A percentile compares a stretch with the other conserved stretches of the same genome.
phyloP scores from a whole-genome alignment of 2,113 vertebrate genomes.

The Apteryx owenii region DNA sequence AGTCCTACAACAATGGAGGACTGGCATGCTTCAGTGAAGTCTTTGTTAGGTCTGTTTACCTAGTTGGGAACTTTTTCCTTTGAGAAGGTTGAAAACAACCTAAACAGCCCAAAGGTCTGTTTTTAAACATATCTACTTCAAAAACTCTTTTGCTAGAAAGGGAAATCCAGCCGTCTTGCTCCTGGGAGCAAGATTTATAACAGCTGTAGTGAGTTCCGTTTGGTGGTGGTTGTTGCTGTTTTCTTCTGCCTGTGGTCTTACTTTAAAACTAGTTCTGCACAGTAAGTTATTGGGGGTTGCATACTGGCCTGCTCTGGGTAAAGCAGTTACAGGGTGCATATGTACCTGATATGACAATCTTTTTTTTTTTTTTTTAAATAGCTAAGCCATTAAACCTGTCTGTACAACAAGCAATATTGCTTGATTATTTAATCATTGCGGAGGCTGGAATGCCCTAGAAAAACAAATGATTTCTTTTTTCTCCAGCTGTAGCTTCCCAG shows the following conservation, averaged over 20 bases:
- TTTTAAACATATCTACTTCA: background rate
- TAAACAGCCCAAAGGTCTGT: slow-evolving; percentile 3
- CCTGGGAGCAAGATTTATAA: background rate
- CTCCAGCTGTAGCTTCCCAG: background rate
- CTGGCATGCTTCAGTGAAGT: background rate
- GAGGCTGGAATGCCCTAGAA: background rate
- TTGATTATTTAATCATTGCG: background rate
- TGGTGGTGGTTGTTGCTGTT: background rate
- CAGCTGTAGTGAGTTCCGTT: background rate
- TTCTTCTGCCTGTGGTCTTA: background rate
- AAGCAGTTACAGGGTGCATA: background rate
- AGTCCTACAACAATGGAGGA: background rate
- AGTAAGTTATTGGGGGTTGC: background rate
- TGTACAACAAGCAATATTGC: background rate
- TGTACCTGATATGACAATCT: background rate
- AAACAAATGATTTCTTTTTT: background rate
- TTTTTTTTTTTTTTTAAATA: background rate
- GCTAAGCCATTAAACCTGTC: background rate
- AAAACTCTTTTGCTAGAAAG: background rate
- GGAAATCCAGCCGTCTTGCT: background rate
- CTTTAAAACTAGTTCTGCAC: background rate
- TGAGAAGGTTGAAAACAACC: background rate
- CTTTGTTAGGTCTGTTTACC: slow-evolving; percentile 35
- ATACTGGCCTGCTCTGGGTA: background rate
- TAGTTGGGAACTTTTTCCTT: background rate